phyloP scores from a whole-genome alignment of 2,797 vertebrate genomes.

The Apogon talboti region DNA sequence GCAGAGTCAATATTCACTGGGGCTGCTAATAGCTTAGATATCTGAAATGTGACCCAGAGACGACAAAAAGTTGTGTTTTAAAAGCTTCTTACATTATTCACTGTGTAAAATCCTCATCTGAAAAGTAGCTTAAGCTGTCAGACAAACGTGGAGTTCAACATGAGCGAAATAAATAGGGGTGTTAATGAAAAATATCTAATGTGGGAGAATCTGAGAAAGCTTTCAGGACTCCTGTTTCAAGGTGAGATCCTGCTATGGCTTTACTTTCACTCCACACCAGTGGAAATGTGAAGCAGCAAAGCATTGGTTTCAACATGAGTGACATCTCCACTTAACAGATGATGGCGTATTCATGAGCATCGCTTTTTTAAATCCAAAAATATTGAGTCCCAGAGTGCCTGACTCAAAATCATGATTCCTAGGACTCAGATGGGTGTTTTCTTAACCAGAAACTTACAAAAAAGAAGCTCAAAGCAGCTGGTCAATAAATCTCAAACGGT shows the following conservation, averaged over 20 bases:
- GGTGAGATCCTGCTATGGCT: not conserved
- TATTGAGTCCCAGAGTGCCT: not conserved
- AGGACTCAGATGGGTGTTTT: not conserved
- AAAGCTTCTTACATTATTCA: no score
- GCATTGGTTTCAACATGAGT: slow-evolving; percentile 16
- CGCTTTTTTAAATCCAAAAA: slow-evolving; percentile 32
- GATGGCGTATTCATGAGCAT: slow-evolving; percentile 28
- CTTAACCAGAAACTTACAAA: not conserved
- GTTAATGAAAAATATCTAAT: no score
- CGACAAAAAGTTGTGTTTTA: no score
- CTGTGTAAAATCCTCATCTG: no score
- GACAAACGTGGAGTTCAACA: no score
- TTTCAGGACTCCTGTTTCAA: not conserved
- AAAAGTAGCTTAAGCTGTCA: no score
- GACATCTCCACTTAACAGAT: slow-evolving; percentile 18
- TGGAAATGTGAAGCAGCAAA: slow-evolving; percentile 13
- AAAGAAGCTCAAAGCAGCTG: not conserved
- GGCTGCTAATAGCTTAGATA: no score
- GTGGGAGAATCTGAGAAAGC: no score
- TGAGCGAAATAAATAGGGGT: no score
- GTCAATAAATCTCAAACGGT: slow-evolving; percentile 2
- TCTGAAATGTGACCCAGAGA: no score
- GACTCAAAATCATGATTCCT: not conserved
- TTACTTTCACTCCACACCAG: not conserved
- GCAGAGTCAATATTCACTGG: no score